These are phyloP conservation scores for Aphyosemion australe DNA, from an alignment of 2,113 vertebrate species.

Conservation along the genomic window DNA sequence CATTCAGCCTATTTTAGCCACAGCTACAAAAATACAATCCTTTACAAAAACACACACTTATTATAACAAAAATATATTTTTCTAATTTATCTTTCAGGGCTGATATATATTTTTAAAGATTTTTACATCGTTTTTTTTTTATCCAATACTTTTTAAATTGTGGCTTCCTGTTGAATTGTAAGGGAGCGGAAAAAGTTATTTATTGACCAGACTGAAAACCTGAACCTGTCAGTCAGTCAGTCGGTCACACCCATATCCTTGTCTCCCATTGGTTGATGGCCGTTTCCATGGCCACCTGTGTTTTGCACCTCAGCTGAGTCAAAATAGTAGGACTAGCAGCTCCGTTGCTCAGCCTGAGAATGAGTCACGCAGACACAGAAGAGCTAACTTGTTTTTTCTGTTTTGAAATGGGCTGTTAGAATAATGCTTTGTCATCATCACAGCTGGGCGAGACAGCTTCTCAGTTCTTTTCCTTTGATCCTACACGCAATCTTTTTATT, in stretches of 20 bases:
- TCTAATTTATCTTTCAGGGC: too few relatives aligned
- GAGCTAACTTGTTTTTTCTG: conserved; percentile 36
- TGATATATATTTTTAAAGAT: too few relatives aligned
- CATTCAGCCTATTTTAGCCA: too few relatives aligned
- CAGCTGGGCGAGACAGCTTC: conserved; percentile 21
- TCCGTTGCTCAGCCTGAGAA: conserved; percentile 25
- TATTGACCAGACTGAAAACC: conserved; percentile 50
- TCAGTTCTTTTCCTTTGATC: neutral
- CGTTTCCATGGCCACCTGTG: conserved; percentile 70
- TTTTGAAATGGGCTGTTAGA: conserved; percentile 23
- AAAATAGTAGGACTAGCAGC: conserved; percentile 52
- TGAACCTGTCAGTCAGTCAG: conserved; percentile 35
- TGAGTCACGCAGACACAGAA: conserved; percentile 51
- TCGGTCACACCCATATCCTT: conserved; percentile 37
- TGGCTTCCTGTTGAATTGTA: conserved; percentile 17
- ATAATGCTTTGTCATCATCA: conserved; percentile 15
- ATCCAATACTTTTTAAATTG: neutral
- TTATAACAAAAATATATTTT: too few relatives aligned
- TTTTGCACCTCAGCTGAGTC: conserved; percentile 58
- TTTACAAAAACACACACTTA: neutral
- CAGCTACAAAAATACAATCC: neutral
- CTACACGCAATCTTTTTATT: neutral
- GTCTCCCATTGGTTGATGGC: conserved; percentile 47
- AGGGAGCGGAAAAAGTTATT: conserved; percentile 42
- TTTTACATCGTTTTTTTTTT: neutral